Conservation (phyloP, 30 jellyfish, hydroid and myxozoan genomes). For the Euphysa ruthae region DNA sequence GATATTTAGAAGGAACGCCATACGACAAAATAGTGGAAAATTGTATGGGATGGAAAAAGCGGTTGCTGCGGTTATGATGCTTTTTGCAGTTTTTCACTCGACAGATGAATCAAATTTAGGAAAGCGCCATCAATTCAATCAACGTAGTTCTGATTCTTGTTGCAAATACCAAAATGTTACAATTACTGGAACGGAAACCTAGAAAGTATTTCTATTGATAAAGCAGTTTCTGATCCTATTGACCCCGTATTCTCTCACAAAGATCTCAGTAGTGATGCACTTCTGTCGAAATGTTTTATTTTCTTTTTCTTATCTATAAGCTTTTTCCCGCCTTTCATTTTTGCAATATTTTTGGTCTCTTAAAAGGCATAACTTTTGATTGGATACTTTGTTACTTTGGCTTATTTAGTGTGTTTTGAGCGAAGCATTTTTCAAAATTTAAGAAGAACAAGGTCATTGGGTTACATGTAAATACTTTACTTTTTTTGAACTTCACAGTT, state of each 20-base stretch:
- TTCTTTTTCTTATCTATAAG: too few species aligned
- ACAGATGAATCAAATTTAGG: constrained; percentile 11
- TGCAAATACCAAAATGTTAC: constrained; percentile 41
- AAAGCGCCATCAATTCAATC: constrained; percentile 31
- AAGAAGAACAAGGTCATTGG: background rate
- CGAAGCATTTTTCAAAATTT: background rate
- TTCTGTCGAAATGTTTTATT: constrained; percentile 19
- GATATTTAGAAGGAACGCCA: constrained; percentile 35
- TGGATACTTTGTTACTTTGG: background rate
- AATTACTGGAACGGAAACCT: constrained; percentile 22
- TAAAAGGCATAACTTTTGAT: background rate
- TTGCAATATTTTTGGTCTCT: background rate
- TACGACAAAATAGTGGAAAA: constrained; percentile 35
- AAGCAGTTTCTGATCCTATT: constrained; percentile 24
- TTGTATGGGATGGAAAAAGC: constrained; percentile 36
- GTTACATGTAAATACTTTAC: background rate
- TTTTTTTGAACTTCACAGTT: background rate
- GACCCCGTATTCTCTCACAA: constrained; percentile 30
- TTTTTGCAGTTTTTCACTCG: too few species aligned
- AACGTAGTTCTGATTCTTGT: constrained; percentile 25
- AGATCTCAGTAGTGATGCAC: constrained; percentile 32
- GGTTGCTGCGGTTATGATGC: constrained; percentile 30
- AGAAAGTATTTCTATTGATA: constrained; percentile 15
- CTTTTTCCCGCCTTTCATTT: background rate
- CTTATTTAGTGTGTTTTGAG: background rate